phyloP scores from a whole-genome alignment of 2,888 invertebrate species.

The Iphiclides podalirius region DNA sequence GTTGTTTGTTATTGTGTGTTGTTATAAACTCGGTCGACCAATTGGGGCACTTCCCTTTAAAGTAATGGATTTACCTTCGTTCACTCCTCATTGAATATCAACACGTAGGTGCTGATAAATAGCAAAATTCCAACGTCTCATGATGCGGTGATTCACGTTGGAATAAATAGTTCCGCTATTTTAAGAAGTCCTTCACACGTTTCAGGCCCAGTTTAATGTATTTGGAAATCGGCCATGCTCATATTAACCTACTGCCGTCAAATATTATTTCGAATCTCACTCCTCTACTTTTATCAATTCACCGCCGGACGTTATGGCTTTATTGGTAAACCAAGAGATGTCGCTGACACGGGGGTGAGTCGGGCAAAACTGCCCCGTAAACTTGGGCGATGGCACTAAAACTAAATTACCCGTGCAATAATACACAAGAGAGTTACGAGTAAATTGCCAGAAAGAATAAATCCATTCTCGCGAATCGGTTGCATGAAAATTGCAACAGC shows the following conservation, averaged over 20 bases:
- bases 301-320: no score
- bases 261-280: not conserved
- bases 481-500: conserved; percentile 77
- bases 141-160: conserved; percentile 52
- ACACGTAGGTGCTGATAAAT: conserved; percentile 7
- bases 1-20: no score
- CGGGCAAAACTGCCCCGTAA: conserved; percentile 50
- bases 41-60: not conserved
- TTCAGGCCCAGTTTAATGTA: conserved; percentile 63
- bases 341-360: conserved; percentile 31
- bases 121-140: conserved; percentile 18
- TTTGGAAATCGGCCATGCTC: conserved; percentile 58
- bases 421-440: conserved; percentile 52
- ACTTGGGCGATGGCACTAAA: conserved; percentile 40
- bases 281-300: conserved; percentile 17
- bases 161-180: conserved; percentile 68
- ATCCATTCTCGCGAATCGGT: conserved; percentile 70
- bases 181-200: conserved; percentile 72
- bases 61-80: not conserved
- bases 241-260: conserved; percentile 51
- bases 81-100: not conserved
- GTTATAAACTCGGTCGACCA: no score
- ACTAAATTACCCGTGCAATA: conserved; percentile 59
- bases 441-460: conserved; percentile 72
- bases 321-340: not conserved